phyloP scores from a whole-genome alignment of 2,888 invertebrate genomes.

The Cantharis nigra region DNA sequence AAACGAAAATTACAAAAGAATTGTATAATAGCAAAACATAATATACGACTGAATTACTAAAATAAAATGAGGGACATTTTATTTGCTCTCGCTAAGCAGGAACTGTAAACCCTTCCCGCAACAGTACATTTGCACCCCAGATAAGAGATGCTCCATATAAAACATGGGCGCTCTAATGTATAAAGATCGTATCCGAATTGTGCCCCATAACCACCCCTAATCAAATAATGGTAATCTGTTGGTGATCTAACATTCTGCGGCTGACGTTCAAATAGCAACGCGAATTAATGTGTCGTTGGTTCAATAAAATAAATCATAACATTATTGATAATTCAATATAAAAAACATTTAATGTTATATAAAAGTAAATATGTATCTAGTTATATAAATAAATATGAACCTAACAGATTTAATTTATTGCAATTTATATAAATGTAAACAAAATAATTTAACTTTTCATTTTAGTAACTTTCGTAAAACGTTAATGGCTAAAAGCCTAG shows the following conservation, averaged over 20 bases:
- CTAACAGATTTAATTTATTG: background rate
- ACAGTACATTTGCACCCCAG: slow-evolving; percentile 33
- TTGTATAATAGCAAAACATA: slow-evolving; percentile 31
- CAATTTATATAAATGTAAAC: slow-evolving; percentile 11
- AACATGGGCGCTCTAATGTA: slow-evolving; percentile 33
- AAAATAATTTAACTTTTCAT: slow-evolving; percentile 13
- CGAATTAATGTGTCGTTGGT: slow-evolving; percentile 31
- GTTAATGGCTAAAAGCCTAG: slow-evolving; percentile 19
- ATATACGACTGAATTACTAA: slow-evolving; percentile 31
- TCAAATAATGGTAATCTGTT: slow-evolving; percentile 37
- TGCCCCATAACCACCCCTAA: slow-evolving; percentile 31
- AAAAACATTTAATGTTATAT: background rate
- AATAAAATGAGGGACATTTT: slow-evolving; percentile 34
- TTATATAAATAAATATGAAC: background rate
- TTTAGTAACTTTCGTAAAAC: slow-evolving; percentile 10
- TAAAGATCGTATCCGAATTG: slow-evolving; percentile 34
- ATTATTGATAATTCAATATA: background rate
- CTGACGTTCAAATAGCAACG: slow-evolving; percentile 29
- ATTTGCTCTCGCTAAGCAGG: slow-evolving; percentile 26
- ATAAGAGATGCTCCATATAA: slow-evolving; percentile 32
- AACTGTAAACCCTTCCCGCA: slow-evolving; percentile 23
- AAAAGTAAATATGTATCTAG: background rate
- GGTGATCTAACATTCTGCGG: slow-evolving; percentile 33
- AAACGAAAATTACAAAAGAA: slow-evolving; percentile 35
- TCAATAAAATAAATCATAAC: slow-evolving; percentile 32